Evolutionary conservation across 2,797 vertebrate species (phyloP).

Genomic region (Pseudomugil gertrudae): DNA sequence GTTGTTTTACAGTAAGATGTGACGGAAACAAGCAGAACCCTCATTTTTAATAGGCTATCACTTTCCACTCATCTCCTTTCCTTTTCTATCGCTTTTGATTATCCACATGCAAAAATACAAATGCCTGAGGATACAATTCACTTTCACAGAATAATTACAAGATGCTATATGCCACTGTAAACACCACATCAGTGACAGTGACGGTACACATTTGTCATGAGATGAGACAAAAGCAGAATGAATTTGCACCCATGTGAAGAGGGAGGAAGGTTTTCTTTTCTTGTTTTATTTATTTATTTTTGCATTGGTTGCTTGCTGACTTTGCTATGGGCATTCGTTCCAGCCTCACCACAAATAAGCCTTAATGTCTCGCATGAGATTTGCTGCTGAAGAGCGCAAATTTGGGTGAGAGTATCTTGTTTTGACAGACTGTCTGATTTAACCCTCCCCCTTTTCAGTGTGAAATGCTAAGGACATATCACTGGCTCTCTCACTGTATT

Average conservation of each 20-base stretch:
- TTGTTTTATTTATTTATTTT: constrained; percentile 14
- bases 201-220: constrained; percentile 79
- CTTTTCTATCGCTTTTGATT: constrained; percentile 74
- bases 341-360: constrained; percentile 72
- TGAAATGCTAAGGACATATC: constrained; percentile 44
- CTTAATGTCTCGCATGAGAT: constrained; percentile 77
- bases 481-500: constrained; percentile 2
- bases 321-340: constrained; percentile 76
- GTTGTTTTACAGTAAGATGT: constrained; percentile 58
- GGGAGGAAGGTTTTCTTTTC: constrained; percentile 21
- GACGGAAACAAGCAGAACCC: constrained; percentile 46
- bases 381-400: constrained; percentile 62
- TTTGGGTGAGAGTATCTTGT: constrained; percentile 64
- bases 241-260: constrained; percentile 68
- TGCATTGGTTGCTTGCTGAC: constrained; percentile 52
- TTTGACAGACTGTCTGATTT: constrained; percentile 69
- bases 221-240: constrained; percentile 75
- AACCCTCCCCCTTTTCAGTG: constrained; percentile 28
- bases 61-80: constrained; percentile 52
- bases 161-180: constrained; percentile 78
- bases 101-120: constrained; percentile 67
- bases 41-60: constrained; percentile 54
- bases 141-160: constrained; percentile 82
- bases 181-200: constrained; percentile 77
- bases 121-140: constrained; percentile 76